phyloP scores from a whole-genome alignment of 1,140 invertebrate genomes.

The Cydia pomonella region DNA sequence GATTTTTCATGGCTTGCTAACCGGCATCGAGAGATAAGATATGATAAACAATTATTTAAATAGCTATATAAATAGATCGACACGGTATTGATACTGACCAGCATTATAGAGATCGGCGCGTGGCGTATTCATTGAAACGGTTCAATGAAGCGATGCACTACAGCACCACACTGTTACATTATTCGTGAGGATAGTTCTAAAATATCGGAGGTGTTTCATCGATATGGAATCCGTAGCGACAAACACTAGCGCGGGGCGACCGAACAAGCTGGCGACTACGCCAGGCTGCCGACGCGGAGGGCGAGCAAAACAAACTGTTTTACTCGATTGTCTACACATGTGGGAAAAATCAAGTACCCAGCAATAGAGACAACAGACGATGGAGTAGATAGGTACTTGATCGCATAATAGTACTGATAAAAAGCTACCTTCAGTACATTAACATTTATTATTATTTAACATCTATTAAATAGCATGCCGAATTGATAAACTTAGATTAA shows the following conservation, averaged over 20 bases:
- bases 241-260: slow-evolving; percentile 59
- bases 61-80: slow-evolving; percentile 33
- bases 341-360: slow-evolving; percentile 66
- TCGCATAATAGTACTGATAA: slow-evolving; percentile 17
- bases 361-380: slow-evolving; percentile 60
- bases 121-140: slow-evolving; percentile 59
- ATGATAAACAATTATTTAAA: slow-evolving; percentile 40
- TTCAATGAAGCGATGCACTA: slow-evolving; percentile 36
- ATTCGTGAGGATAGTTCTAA: slow-evolving; percentile 42
- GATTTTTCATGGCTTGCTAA: slow-evolving; percentile 37
- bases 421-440: slow-evolving; percentile 10
- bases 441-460: no score
- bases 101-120: slow-evolving; percentile 53
- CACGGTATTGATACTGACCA: slow-evolving; percentile 56
- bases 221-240: slow-evolving; percentile 39
- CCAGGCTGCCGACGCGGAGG: slow-evolving; percentile 43
- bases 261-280: slow-evolving; percentile 60
- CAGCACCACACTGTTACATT: slow-evolving; percentile 43
- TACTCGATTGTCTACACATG: slow-evolving; percentile 65
- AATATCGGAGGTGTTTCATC: slow-evolving; percentile 40
- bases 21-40: slow-evolving; percentile 63
- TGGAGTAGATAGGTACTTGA: slow-evolving; percentile 4
- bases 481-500: slow-evolving; percentile 15
- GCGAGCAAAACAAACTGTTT: slow-evolving; percentile 60
- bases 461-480: background rate